These are phyloP conservation scores for Galeopsomyia nigrocyanea DNA, from an alignment of 2,888 invertebrate species.

Conservation along the genomic window DNA sequence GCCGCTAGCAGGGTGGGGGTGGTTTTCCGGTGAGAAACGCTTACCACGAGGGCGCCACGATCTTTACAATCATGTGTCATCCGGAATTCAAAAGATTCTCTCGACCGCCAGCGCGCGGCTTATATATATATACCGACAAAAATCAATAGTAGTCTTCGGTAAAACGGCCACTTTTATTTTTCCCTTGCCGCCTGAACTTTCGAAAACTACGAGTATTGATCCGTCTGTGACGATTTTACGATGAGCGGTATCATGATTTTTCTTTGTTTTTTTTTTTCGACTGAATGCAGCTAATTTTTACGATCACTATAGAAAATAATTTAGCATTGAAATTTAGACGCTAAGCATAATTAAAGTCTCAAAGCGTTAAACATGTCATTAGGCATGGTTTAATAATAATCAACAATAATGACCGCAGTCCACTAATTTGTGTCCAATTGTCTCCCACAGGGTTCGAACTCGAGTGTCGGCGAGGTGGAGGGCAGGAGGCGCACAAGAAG, in stretches of 20 bases:
- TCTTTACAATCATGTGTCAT: constrained; percentile 38
- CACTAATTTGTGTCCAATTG: too few relatives aligned
- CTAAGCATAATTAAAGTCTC: too few relatives aligned
- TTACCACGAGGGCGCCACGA: constrained; percentile 52
- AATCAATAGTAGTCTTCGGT: too few relatives aligned
- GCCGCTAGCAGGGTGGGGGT: constrained; percentile 39
- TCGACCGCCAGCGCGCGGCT: neutral
- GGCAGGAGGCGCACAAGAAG: constrained; percentile 73
- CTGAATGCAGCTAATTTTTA: too few relatives aligned
- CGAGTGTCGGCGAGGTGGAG: constrained; percentile 69
- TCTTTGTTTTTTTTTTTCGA: neutral
- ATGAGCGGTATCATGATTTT: neutral
- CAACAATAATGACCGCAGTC: neutral
- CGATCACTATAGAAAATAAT: too few relatives aligned
- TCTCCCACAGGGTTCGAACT: constrained; percentile 68
- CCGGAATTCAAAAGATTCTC: constrained; percentile 18
- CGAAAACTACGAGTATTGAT: too few relatives aligned
- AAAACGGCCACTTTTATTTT: too few relatives aligned
- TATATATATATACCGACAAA: neutral
- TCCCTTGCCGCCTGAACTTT: too few relatives aligned
- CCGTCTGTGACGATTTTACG: too few relatives aligned
- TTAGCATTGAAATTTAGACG: too few relatives aligned
- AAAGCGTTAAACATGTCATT: too few relatives aligned
- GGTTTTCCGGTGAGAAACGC: constrained; percentile 37
- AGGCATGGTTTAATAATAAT: neutral